Evolutionary conservation across 2,888 invertebrate species (phyloP).

Genomic region (Cantharis lateralis): DNA sequence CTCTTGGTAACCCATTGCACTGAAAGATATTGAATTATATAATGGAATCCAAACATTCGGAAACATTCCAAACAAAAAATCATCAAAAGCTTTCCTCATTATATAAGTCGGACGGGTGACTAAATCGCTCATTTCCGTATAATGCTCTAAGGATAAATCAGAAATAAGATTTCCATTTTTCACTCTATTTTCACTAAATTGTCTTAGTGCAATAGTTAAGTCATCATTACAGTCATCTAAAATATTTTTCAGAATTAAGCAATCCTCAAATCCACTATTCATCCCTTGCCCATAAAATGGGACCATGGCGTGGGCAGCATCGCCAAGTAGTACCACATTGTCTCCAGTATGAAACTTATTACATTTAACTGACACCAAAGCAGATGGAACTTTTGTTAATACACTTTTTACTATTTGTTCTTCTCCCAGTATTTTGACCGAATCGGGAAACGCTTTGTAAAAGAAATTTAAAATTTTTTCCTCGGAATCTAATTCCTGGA

Average conservation of each 20-base stretch:
- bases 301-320: slow-evolving; percentile 98
- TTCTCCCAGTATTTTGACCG: slow-evolving; percentile 79
- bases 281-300: slow-evolving; percentile 99
- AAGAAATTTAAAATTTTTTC: slow-evolving; percentile 78
- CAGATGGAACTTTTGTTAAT: slow-evolving; percentile 74
- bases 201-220: slow-evolving; percentile 66
- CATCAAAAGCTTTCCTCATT: slow-evolving; percentile 82
- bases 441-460: slow-evolving; percentile 79
- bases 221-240: slow-evolving; percentile 63
- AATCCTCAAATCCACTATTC: slow-evolving; percentile 98
- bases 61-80: slow-evolving; percentile 71
- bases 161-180: slow-evolving; percentile 89
- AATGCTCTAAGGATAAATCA: slow-evolving; percentile 97
- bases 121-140: slow-evolving; percentile 92
- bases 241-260: slow-evolving; percentile 75
- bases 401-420: slow-evolving; percentile 75
- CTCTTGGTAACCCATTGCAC: slow-evolving; percentile 80
- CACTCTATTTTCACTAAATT: slow-evolving; percentile 75
- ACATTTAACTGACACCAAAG: slow-evolving; percentile 91
- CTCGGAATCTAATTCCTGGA: slow-evolving; percentile 67
- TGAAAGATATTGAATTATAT: slow-evolving; percentile 92
- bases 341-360: slow-evolving; percentile 82
- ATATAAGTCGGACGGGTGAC: slow-evolving; percentile 82
- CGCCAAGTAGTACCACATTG: slow-evolving; percentile 84
- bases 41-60: slow-evolving; percentile 89